Evolutionary conservation across 1,140 invertebrate species (phyloP).

Genomic region (Pseudomyrmex sp.): DNA sequence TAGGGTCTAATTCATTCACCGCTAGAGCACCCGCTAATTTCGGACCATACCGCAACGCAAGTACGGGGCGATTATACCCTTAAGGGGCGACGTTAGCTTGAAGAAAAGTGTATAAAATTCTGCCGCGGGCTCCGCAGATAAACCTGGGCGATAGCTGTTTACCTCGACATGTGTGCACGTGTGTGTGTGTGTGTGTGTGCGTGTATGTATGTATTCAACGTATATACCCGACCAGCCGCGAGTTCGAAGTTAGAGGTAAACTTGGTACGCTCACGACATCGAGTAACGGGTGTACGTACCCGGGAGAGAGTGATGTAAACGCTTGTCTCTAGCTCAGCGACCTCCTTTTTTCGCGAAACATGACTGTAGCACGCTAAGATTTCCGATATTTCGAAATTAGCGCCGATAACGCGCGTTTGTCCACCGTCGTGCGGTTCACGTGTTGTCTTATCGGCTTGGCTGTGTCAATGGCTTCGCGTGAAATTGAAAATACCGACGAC

Average conservation of each 20-base stretch:
- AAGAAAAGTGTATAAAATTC: slow-evolving; percentile 56
- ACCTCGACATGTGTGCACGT: not conserved
- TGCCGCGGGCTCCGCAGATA: slow-evolving; percentile 40
- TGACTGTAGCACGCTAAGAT: slow-evolving; percentile 61
- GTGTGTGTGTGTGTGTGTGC: not conserved
- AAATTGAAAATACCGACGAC: slow-evolving; percentile 64
- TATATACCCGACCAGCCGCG: not conserved
- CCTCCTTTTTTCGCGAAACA: slow-evolving; percentile 50
- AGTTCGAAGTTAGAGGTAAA: slow-evolving; percentile 19
- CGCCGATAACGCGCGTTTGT: slow-evolving; percentile 42
- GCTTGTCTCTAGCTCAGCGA: slow-evolving; percentile 64
- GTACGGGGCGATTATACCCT: slow-evolving; percentile 57
- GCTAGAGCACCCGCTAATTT: slow-evolving; percentile 62
- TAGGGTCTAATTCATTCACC: slow-evolving; percentile 27
- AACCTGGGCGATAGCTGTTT: slow-evolving; percentile 55
- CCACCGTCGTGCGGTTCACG: too few species aligned
- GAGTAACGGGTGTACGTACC: slow-evolving; percentile 37
- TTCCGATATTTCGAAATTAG: slow-evolving; percentile 68
- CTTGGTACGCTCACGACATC: slow-evolving; percentile 46
- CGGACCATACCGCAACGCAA: not conserved
- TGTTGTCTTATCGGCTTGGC: not conserved
- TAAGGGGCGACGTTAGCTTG: slow-evolving; percentile 14
- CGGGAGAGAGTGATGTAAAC: slow-evolving; percentile 52
- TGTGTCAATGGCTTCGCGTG: slow-evolving; percentile 60
- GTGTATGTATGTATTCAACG: too few species aligned